A percentile compares a stretch with the other conserved stretches of the same genome.
Evolutionary conservation across 30 jellyfish, hydroid and myxozoan genomes (phyloP).

Genomic region (Aurelia coerulea): DNA sequence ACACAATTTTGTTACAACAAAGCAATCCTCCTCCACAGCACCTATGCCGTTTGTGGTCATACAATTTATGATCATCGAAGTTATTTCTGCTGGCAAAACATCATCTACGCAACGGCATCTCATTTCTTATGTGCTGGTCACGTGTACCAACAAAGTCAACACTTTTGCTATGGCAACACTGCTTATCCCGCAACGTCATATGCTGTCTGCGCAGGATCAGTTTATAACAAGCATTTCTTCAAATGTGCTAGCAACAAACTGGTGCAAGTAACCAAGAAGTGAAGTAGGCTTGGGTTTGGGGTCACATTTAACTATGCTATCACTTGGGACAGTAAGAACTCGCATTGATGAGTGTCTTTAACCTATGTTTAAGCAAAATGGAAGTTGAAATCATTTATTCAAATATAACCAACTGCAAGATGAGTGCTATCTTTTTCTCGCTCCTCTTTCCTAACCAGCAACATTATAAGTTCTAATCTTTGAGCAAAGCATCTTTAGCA

Average conservation of each 20-base stretch:
- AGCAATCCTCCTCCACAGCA: conserved; percentile 4
- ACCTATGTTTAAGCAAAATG: too few species aligned
- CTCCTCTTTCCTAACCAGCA: too few species aligned
- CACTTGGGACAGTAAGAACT: too few species aligned
- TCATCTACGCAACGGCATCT: neutral
- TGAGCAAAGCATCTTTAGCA: too few species aligned
- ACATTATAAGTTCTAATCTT: too few species aligned
- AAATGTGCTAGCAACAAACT: neutral
- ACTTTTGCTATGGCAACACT: conserved; percentile 3
- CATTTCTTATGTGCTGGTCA: neutral
- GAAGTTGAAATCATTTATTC: too few species aligned
- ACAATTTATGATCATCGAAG: neutral
- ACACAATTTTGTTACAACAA: conserved; percentile 2
- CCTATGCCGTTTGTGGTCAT: conserved; percentile 5
- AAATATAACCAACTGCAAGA: too few species aligned
- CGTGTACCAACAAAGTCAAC: conserved; percentile 3
- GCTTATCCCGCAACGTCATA: conserved; percentile 2
- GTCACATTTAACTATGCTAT: too few species aligned
- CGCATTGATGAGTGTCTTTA: too few species aligned
- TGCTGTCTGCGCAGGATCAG: neutral
- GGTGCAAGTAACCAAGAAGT: neutral
- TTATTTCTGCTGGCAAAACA: neutral
- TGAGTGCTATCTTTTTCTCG: too few species aligned
- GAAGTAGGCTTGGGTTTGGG: too few species aligned
- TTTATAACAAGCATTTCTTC: neutral